Percentiles rank a stretch among this genome's conserved stretches.
Evolutionary conservation across 1,140 invertebrate genomes (phyloP).

Genomic region (Ruditapes philippinarum): DNA sequence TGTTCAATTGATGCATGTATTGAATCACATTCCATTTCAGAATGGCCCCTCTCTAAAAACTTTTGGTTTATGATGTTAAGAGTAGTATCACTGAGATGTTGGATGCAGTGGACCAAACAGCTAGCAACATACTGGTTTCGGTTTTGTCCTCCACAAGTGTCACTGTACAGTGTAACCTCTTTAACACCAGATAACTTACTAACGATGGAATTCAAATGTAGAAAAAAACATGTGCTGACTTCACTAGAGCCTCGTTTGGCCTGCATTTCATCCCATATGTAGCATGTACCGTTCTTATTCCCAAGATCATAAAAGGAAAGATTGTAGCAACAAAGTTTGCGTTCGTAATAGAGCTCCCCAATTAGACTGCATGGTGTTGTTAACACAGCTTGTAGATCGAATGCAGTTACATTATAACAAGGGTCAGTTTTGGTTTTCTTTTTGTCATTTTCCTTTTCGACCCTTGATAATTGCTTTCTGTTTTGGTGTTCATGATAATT

Average conservation of each 20-base stretch:
- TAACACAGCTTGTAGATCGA: conserved; percentile 66
- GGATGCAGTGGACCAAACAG: not conserved
- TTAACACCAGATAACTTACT: conserved; percentile 22
- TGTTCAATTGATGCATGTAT: conserved; percentile 53
- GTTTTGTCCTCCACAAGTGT: conserved; percentile 71
- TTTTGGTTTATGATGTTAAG: conserved; percentile 33
- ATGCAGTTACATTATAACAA: conserved; percentile 42
- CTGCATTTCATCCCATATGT: conserved; percentile 61
- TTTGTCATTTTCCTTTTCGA: conserved; percentile 64
- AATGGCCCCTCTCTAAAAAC: conserved; percentile 48
- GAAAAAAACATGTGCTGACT: conserved; percentile 61
- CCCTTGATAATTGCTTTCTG: conserved; percentile 35
- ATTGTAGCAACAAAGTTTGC: conserved; percentile 65
- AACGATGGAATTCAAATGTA: conserved; percentile 30
- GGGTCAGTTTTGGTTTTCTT: conserved; percentile 15
- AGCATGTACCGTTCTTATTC: conserved; percentile 56
- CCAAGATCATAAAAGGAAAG: conserved; percentile 60
- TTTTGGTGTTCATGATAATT: conserved; percentile 42
- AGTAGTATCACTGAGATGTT: not conserved
- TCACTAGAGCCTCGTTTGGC: conserved; percentile 58
- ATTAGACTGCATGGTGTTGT: conserved; percentile 19
- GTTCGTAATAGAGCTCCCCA: conserved; percentile 60
- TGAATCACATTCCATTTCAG: conserved; percentile 46
- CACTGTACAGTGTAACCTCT: conserved; percentile 60
- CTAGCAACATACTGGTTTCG: conserved; percentile 59